Conservation (phyloP, 2,797 vertebrate genomes). For the Falco rusticolus region DNA sequence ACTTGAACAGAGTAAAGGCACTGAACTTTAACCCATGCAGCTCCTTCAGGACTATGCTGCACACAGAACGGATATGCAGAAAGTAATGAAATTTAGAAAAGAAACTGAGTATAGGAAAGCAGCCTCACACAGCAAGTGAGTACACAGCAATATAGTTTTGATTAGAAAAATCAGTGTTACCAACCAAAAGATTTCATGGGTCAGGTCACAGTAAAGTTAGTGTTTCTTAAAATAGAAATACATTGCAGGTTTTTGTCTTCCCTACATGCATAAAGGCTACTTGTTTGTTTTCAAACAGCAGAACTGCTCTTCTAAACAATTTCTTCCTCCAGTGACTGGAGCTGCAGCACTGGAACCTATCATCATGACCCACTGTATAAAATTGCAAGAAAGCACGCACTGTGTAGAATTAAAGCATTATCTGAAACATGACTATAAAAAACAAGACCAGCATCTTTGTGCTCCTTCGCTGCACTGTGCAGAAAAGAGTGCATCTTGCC, state of each 20-base stretch:
- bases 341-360: conserved; percentile 25
- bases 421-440: not conserved
- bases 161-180: not conserved
- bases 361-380: not conserved
- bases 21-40: not conserved
- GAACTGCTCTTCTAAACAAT: conserved; percentile 18
- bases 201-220: not conserved
- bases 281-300: conserved; percentile 23
- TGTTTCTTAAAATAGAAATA: not conserved
- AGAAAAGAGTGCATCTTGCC: not conserved
- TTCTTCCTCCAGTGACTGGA: conserved; percentile 40
- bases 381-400: conserved; percentile 18
- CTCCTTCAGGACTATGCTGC: not conserved
- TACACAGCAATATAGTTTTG: not conserved
- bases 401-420: not conserved
- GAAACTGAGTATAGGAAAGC: not conserved
- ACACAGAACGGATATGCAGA: not conserved
- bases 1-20: not conserved
- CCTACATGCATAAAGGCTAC: not conserved
- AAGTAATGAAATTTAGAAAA: not conserved
- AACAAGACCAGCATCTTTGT: conserved; percentile 30
- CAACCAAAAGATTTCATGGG: not conserved
- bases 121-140: not conserved
- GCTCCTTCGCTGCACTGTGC: not conserved
- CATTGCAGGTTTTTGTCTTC: conserved; percentile 34